These are phyloP conservation scores for Cydia strobilella DNA, from an alignment of 1,140 invertebrate species.

Conservation along the genomic window DNA sequence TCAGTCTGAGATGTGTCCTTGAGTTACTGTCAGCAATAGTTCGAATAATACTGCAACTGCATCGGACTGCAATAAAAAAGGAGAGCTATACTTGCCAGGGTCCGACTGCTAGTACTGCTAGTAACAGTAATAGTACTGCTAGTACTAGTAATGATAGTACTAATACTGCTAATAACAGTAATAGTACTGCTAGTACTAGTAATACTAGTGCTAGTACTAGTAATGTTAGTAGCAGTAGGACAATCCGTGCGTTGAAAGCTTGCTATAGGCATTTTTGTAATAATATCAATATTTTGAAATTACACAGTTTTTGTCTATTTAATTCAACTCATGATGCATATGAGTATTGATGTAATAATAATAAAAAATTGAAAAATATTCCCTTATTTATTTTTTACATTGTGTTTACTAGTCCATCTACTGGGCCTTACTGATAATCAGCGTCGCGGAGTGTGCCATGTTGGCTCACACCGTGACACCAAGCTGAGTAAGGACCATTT, in stretches of 20 bases:
- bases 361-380: too few species aligned
- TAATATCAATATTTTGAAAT: too few species aligned
- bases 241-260: slow-evolving; percentile 27
- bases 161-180: not conserved
- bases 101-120: slow-evolving; percentile 12
- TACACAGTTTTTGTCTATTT: too few species aligned
- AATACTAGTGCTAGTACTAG: not conserved
- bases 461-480: too few species aligned
- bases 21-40: slow-evolving; percentile 27
- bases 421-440: too few species aligned
- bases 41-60: slow-evolving; percentile 28
- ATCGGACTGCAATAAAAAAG: slow-evolving; percentile 25
- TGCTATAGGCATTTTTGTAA: slow-evolving; percentile 4
- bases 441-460: too few species aligned
- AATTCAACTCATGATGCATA: not conserved
- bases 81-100: slow-evolving; percentile 26
- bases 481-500: too few species aligned
- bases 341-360: not conserved
- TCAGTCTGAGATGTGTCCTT: not conserved
- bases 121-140: slow-evolving; percentile 5
- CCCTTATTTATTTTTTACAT: too few species aligned
- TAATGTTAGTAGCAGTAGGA: slow-evolving; percentile 8
- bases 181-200: not conserved
- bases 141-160: not conserved
- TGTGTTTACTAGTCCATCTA: too few species aligned